Conservation (phyloP, 92 coral and sea anemone species). For the Paramuricea clavata region DNA sequence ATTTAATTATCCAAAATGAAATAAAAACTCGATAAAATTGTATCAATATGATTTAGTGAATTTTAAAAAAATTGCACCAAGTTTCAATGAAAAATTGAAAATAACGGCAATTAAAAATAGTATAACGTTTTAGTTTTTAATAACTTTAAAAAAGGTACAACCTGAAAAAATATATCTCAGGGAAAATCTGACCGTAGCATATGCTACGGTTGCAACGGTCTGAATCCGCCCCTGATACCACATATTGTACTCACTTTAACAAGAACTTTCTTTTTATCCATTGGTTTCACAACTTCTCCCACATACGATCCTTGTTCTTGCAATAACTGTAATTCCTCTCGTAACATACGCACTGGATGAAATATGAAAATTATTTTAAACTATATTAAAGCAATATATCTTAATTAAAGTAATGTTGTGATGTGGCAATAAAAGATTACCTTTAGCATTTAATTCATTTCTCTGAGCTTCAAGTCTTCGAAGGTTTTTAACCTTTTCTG, state of each 20-base stretch:
- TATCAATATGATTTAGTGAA: no score
- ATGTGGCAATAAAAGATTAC: slow-evolving; percentile 41
- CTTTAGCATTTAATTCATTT: slow-evolving; percentile 99
- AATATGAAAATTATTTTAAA: background rate
- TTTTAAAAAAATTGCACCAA: background rate
- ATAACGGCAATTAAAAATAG: no score
- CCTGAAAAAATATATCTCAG: no score
- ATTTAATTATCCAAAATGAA: no score
- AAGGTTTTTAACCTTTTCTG: slow-evolving; percentile 94
- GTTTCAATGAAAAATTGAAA: no score
- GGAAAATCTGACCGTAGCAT: no score
- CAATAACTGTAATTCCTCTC: slow-evolving; percentile 94
- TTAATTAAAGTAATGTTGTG: background rate
- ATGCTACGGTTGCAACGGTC: no score
- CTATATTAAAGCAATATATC: background rate
- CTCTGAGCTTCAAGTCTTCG: slow-evolving; percentile 99
- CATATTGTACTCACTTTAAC: slow-evolving; percentile 94
- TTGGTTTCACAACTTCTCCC: slow-evolving; percentile 98
- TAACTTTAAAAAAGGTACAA: no score
- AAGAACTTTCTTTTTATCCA: slow-evolving; percentile 99
- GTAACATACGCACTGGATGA: slow-evolving; percentile 86
- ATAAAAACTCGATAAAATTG: no score
- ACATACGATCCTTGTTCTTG: slow-evolving; percentile 99
- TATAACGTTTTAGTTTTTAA: no score
- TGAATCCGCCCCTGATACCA: no score